A percentile compares a stretch with the other conserved stretches of the same genome.
phyloP scores from a whole-genome alignment of 2,113 vertebrate species.

The Clarias macrocephalus region DNA sequence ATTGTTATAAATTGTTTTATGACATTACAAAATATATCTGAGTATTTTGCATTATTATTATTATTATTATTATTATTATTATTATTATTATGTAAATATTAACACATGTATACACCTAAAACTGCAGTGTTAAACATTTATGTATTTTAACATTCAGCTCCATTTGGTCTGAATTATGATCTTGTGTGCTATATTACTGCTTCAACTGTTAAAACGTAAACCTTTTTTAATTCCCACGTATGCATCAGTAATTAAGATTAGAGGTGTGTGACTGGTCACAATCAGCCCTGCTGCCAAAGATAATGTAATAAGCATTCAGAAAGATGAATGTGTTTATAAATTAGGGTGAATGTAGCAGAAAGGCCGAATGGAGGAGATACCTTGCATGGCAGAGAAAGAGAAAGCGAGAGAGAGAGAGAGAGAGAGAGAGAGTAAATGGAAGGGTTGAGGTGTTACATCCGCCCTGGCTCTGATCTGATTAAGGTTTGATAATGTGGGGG shows the following conservation, averaged over 20 bases:
- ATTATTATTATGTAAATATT: not conserved
- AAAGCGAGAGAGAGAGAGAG: not conserved
- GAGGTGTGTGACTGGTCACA: constrained; percentile 53
- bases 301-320: constrained; percentile 59
- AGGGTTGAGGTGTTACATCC: constrained; percentile 37
- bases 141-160: not conserved
- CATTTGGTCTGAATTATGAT: not conserved
- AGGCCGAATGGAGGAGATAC: constrained; percentile 32
- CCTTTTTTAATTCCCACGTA: not conserved
- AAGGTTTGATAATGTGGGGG: constrained; percentile 49
- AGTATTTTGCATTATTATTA: not conserved
- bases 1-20: no score
- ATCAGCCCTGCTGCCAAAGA: constrained; percentile 55
- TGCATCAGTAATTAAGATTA: not conserved
- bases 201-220: no score
- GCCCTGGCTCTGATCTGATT: constrained; percentile 46
- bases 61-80: not conserved
- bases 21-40: not conserved
- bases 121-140: not conserved
- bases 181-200: not conserved
- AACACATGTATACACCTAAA: not conserved
- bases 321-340: constrained; percentile 67
- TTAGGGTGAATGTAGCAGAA: constrained; percentile 45
- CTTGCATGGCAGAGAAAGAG: constrained; percentile 8
- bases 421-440: not conserved